Percentiles rank a stretch among this genome's conserved stretches.
Evolutionary conservation across 2,113 vertebrate genomes (phyloP).

Genomic region (Antechinus stuartii): DNA sequence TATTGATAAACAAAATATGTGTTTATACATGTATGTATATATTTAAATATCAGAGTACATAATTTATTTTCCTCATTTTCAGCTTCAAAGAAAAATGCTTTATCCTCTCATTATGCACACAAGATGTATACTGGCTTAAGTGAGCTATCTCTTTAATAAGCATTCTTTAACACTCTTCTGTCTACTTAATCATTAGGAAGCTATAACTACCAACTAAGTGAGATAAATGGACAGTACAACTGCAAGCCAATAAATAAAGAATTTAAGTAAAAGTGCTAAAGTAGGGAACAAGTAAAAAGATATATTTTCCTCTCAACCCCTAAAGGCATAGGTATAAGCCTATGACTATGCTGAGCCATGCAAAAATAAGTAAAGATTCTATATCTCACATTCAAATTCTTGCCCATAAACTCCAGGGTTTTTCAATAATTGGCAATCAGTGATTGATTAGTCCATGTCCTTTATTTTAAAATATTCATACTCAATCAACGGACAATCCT

Average conservation of each 20-base stretch:
- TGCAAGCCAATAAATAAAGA: neutral
- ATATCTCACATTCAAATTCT: conserved; percentile 1
- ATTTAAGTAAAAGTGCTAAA: neutral
- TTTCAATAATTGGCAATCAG: neutral
- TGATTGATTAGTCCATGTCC: neutral
- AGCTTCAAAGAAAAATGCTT: neutral
- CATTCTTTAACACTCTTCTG: neutral
- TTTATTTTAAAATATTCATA: neutral
- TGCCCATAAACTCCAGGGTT: neutral
- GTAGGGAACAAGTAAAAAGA: neutral
- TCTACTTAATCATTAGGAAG: neutral
- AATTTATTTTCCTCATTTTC: conserved; percentile 30
- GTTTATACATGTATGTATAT: neutral
- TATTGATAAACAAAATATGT: conserved; percentile 27
- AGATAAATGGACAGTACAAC: neutral
- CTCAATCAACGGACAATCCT: neutral
- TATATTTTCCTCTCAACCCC: neutral
- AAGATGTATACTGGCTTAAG: neutral
- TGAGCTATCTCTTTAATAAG: conserved; percentile 7
- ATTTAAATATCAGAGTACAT: neutral
- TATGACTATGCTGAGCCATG: neutral
- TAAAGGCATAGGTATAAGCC: neutral
- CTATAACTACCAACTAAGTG: neutral
- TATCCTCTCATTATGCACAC: conserved; percentile 1
- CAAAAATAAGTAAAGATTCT: conserved; percentile 1